Percentiles rank a stretch among this genome's conserved stretches.
phyloP scores from a whole-genome alignment of 2,888 invertebrate genomes.

The Lissonota sp. region DNA sequence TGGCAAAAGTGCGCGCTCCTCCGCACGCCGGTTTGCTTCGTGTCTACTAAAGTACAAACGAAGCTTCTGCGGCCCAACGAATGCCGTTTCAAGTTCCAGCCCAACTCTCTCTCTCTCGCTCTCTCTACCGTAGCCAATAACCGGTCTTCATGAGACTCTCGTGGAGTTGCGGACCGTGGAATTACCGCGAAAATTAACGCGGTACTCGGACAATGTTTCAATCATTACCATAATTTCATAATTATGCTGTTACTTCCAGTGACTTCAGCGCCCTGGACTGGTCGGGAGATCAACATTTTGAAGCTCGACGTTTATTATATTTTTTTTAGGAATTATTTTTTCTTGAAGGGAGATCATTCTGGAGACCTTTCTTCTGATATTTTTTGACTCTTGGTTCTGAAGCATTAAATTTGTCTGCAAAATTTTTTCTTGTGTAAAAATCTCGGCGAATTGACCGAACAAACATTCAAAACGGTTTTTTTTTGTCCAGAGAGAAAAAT shows the following conservation, averaged over 20 bases:
- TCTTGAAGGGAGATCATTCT: too few relatives aligned
- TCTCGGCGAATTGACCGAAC: too few relatives aligned
- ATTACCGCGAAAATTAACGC: constrained; percentile 40
- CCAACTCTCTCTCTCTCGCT: constrained; percentile 23
- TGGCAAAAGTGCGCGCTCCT: constrained; percentile 46
- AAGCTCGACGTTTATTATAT: too few relatives aligned
- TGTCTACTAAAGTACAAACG: constrained; percentile 31
- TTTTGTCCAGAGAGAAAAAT: neutral
- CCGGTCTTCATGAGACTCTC: constrained; percentile 43
- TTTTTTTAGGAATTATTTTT: too few relatives aligned
- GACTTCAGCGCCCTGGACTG: too few relatives aligned
- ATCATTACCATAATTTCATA: constrained; percentile 42
- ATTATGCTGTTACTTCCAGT: neutral
- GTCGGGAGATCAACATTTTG: too few relatives aligned
- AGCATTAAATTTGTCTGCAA: too few relatives aligned
- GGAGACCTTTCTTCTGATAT: too few relatives aligned
- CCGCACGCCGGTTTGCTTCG: neutral
- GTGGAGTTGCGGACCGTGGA: neutral
- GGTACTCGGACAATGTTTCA: constrained; percentile 32
- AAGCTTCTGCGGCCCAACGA: constrained; percentile 49
- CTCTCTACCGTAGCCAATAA: constrained; percentile 17
- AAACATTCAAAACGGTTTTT: neutral
- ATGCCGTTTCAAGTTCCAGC: constrained; percentile 49
- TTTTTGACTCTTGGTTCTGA: too few relatives aligned
- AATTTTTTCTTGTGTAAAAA: too few relatives aligned